Base-by-base conservation (phyloP, 2,113 vertebrate genomes). In the Edolisoma coerulescens region DNA sequence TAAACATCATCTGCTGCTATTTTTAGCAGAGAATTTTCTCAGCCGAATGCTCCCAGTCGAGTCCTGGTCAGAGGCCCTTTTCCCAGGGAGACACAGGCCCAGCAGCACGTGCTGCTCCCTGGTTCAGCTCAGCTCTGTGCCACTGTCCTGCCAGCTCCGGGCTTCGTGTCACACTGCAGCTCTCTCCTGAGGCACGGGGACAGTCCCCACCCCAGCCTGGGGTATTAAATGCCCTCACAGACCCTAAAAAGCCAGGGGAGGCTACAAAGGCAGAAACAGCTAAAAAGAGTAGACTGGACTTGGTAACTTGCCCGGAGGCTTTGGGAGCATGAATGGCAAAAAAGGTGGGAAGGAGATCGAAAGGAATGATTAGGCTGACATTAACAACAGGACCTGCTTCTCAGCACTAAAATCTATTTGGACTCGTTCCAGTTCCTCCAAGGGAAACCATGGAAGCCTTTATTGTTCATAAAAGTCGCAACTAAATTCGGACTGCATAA, bases 11-110 rank as follows among this genome's bases (percentile, higher is more conserved):
- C 88, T 69, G 81, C 82, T 91, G 90, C 96, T 97, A 97, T 97
- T 97, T 97, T 97, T 97, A 97, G 97, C 91, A 53, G 63, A 79
- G 92, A 87, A 96, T 96, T 97, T 92, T 95, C 87, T 94, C 93
- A 95, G 95, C 84, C 0, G 50, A 94, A 22, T 20, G 94, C 96
- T 96, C 90, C 88, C 85, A 45, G 73, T 71, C 14, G 60, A 90
- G 90, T 0, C 14, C 90, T 44, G 91, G 49, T 95, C 93, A 65
- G 77, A 65, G 95, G 92, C 94, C 85, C 84, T 83, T 82, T 90
- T 93, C 95, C 95, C 95, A 90, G 77, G 30, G 65, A 74, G 41
- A 42, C 44, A 6, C 33, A 1, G 26, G 21, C 77, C 47, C 71
- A 15, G 87, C 60, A 83, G 81, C 60, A 23, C 18, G 23, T 50